phyloP scores from a whole-genome alignment of 2,888 invertebrate genomes.

The Amblyjoppa proteus region DNA sequence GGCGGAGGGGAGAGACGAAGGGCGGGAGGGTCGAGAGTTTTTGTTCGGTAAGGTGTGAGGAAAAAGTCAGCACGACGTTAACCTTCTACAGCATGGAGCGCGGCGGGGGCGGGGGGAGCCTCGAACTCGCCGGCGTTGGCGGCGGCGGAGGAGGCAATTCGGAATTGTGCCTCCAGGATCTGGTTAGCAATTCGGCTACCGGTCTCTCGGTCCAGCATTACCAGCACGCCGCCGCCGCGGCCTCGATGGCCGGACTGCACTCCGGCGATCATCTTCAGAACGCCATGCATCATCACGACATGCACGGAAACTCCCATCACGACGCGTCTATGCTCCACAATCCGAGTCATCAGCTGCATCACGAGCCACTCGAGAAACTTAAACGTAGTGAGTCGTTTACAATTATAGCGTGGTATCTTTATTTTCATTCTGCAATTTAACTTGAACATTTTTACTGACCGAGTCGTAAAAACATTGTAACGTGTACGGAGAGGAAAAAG shows the following conservation, averaged over 20 bases:
- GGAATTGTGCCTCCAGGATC: constrained; percentile 91
- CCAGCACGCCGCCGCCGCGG: constrained; percentile 86
- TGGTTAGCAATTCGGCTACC: constrained; percentile 88
- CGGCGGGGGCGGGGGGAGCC: constrained; percentile 84
- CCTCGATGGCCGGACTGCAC: constrained; percentile 85
- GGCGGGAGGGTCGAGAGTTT: constrained; percentile 60
- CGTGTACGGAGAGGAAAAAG: too few species aligned
- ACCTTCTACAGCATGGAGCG: constrained; percentile 85
- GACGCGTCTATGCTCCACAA: constrained; percentile 87
- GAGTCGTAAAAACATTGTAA: too few species aligned
- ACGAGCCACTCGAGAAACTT: constrained; percentile 92
- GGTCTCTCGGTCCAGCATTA: constrained; percentile 86
- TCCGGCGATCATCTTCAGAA: constrained; percentile 85
- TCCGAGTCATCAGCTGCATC: constrained; percentile 88
- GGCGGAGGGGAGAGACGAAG: neutral
- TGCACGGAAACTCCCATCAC: constrained; percentile 84
- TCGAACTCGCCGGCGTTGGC: constrained; percentile 82
- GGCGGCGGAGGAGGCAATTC: constrained; percentile 85
- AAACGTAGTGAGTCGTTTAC: constrained; percentile 90
- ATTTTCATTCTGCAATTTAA: neutral
- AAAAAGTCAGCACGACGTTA: constrained; percentile 86
- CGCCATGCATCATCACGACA: constrained; percentile 79
- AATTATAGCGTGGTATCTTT: constrained; percentile 46
- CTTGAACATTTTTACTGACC: too few species aligned
- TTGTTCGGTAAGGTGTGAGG: constrained; percentile 80